Conservation (phyloP, 2,113 vertebrate genomes). For the Athene noctua region DNA sequence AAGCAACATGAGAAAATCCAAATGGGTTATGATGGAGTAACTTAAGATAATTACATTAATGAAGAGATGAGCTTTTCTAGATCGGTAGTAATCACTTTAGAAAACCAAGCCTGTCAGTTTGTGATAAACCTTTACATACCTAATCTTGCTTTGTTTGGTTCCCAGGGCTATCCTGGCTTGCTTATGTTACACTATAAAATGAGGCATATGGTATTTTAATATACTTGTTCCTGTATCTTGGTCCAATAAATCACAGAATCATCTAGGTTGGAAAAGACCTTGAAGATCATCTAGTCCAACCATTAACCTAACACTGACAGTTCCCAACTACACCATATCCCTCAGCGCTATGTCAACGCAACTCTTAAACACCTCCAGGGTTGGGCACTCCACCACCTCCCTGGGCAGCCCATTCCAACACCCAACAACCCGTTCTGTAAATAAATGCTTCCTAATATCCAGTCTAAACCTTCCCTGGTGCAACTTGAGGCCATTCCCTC, state of each 20-base stretch:
- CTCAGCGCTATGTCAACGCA: too few species aligned
- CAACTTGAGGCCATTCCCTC: too few species aligned
- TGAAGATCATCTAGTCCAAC: too few species aligned
- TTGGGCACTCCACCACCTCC: too few species aligned
- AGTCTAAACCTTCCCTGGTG: too few species aligned
- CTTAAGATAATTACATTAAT: not conserved
- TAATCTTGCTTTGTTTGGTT: not conserved
- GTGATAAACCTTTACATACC: not conserved
- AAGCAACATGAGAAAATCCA: not conserved
- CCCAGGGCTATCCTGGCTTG: not conserved
- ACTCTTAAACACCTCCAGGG: too few species aligned
- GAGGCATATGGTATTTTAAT: not conserved
- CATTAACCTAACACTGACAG: too few species aligned
- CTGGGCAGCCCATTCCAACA: too few species aligned
- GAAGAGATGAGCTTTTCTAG: not conserved
- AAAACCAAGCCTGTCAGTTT: not conserved
- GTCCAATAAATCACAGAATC: not conserved
- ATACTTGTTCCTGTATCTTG: not conserved
- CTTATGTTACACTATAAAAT: not conserved
- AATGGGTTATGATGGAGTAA: not conserved
- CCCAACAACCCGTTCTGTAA: too few species aligned
- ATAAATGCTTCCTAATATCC: too few species aligned
- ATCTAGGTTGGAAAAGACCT: too few species aligned
- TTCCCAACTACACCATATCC: too few species aligned
- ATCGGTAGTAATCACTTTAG: not conserved